Percentiles rank a stretch among this genome's conserved stretches.
Evolutionary conservation across 2,113 vertebrate genomes (phyloP).

Genomic region (Xiphophorus hellerii): DNA sequence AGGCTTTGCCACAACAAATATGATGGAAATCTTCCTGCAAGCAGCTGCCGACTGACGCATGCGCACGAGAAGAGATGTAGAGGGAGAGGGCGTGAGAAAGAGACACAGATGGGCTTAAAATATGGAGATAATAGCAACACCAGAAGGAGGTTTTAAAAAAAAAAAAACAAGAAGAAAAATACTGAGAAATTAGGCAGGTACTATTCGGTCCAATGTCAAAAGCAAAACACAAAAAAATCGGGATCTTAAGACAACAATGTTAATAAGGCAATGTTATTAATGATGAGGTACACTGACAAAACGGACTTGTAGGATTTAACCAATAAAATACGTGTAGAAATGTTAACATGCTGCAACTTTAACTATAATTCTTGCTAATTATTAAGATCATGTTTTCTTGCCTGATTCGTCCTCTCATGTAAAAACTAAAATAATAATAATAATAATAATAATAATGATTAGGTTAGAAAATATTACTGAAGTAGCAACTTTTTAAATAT

Average conservation of each 20-base stretch:
- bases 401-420: neutral
- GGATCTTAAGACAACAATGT: neutral
- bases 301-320: neutral
- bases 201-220: neutral
- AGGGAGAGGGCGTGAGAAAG: constrained; percentile 34
- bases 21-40: constrained; percentile 58
- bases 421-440: neutral
- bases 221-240: neutral
- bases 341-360: too few species aligned
- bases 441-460: neutral
- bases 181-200: neutral
- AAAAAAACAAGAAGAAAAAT: neutral
- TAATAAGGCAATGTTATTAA: too few species aligned
- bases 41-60: constrained; percentile 53
- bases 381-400: neutral
- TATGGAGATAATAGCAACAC: constrained; percentile 14
- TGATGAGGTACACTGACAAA: neutral
- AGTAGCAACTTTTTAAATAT: neutral
- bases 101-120: constrained; percentile 24
- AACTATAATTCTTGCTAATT: neutral
- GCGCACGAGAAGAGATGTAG: constrained; percentile 41
- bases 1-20: constrained; percentile 29
- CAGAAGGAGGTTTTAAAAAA: neutral
- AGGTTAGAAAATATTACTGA: neutral
- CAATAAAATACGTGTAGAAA: neutral